A percentile compares a stretch with the other conserved stretches of the same genome.
These are phyloP conservation scores for Conopomorpha cramerella DNA, from an alignment of 1,140 invertebrate species.

Conservation along the genomic window DNA sequence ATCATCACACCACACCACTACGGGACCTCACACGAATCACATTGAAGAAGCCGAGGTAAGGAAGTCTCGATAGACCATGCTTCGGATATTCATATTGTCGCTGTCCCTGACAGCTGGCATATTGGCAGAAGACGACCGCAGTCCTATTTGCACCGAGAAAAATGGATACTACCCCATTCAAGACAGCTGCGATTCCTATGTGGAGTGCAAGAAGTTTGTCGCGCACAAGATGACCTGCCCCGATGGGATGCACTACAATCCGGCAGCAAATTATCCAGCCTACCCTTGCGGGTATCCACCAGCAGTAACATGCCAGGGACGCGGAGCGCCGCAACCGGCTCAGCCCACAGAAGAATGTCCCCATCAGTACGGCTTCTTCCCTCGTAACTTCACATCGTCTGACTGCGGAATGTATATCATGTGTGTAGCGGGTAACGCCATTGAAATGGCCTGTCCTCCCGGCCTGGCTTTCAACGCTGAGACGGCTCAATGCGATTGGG, in stretches of 20 bases:
- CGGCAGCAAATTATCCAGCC: constrained; percentile 63
- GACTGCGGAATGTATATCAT: constrained; percentile 78
- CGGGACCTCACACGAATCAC: too few species aligned
- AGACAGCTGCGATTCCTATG: constrained; percentile 73
- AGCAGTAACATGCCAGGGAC: constrained; percentile 73
- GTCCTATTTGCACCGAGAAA: constrained; percentile 5
- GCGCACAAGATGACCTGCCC: constrained; percentile 61
- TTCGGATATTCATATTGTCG: too few species aligned
- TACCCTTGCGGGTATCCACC: constrained; percentile 83
- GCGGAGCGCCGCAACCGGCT: constrained; percentile 48
- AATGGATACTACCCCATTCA: constrained; percentile 67
- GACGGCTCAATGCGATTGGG: constrained; percentile 81
- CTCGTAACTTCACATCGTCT: constrained; percentile 59
- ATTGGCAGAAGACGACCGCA: too few species aligned
- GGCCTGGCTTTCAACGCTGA: constrained; percentile 81
- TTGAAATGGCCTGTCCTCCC: constrained; percentile 70
- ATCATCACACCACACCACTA: too few species aligned
- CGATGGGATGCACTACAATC: constrained; percentile 81
- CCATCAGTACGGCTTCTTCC: constrained; percentile 82
- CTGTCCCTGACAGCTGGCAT: too few species aligned
- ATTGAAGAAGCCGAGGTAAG: too few species aligned
- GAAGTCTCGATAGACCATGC: too few species aligned
- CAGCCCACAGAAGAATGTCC: constrained; percentile 77
- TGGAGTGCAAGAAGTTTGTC: constrained; percentile 47
- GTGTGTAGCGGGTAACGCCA: constrained; percentile 71